Evolutionary conservation across 2,888 invertebrate species (phyloP).

Genomic region (Polietes domitor): DNA sequence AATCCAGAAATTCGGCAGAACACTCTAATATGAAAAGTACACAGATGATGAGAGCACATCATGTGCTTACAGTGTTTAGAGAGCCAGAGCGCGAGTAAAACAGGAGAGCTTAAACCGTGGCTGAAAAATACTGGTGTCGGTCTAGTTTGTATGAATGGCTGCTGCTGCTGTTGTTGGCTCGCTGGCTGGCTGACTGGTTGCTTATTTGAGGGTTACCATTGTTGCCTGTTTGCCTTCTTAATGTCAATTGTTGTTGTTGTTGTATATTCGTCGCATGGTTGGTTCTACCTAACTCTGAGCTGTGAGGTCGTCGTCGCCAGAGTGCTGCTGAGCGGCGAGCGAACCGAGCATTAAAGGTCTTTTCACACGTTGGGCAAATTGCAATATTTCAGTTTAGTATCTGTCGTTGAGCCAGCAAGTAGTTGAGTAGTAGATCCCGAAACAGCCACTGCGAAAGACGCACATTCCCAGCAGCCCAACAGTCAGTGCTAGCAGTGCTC

Average conservation of each 20-base stretch:
- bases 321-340: slow-evolving; percentile 46
- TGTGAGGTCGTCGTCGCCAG: neutral
- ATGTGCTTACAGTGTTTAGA: slow-evolving; percentile 22
- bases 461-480: slow-evolving; percentile 47
- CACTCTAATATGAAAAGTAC: slow-evolving; percentile 4
- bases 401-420: slow-evolving; percentile 63
- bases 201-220: slow-evolving; percentile 63
- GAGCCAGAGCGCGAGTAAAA: neutral
- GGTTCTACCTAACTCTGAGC: slow-evolving; percentile 41
- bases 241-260: slow-evolving; percentile 18
- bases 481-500: slow-evolving; percentile 30
- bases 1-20: neutral
- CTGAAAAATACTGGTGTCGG: slow-evolving; percentile 38
- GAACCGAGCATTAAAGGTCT: slow-evolving; percentile 47
- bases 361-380: slow-evolving; percentile 59
- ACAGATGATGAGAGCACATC: slow-evolving; percentile 27
- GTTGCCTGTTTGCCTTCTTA: slow-evolving; percentile 46
- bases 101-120: slow-evolving; percentile 30
- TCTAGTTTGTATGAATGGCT: slow-evolving; percentile 49
- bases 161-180: slow-evolving; percentile 16
- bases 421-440: slow-evolving; percentile 17
- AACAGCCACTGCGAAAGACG: slow-evolving; percentile 19
- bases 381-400: slow-evolving; percentile 60
- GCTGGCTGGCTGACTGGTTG: slow-evolving; percentile 44
- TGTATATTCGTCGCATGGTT: neutral